phyloP scores from a whole-genome alignment of 2,888 invertebrate genomes.

The Trichogramma dendrolimi region DNA sequence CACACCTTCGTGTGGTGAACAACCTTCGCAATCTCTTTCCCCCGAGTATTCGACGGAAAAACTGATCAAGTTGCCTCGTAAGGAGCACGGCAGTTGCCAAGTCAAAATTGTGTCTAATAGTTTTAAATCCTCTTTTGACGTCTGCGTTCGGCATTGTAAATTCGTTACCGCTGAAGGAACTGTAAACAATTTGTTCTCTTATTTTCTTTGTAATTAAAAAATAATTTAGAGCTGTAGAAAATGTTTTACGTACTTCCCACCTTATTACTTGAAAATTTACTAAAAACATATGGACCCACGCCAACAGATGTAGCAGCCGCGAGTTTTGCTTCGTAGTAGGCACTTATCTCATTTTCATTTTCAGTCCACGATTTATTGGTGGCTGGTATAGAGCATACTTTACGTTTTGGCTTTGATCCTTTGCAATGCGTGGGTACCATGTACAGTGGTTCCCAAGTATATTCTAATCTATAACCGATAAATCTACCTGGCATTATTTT shows the following conservation, averaged over 20 bases:
- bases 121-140: constrained; percentile 29
- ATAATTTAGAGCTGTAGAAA: neutral
- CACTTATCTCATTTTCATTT: too few species aligned
- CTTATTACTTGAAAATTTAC: neutral
- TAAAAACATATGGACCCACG: constrained; percentile 9
- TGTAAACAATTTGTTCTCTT: constrained; percentile 15
- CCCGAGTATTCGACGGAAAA: constrained; percentile 39
- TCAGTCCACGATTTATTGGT: too few species aligned
- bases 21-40: constrained; percentile 28
- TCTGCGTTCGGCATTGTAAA: constrained; percentile 21
- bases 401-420: neutral
- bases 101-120: constrained; percentile 37
- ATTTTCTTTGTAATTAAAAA: neutral
- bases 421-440: constrained; percentile 38
- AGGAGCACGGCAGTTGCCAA: constrained; percentile 43
- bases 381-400: too few species aligned
- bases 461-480: constrained; percentile 33
- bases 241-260: neutral
- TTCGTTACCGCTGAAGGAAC: constrained; percentile 39
- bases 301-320: constrained; percentile 40
- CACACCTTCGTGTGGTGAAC: constrained; percentile 20
- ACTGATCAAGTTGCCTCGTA: constrained; percentile 38
- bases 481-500: constrained; percentile 38
- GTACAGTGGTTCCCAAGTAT: constrained; percentile 34
- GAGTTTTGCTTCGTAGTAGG: constrained; percentile 35